These are phyloP conservation scores for Macrosoma leucophasiata DNA, from an alignment of 2,888 invertebrate species.

Conservation along the genomic window DNA sequence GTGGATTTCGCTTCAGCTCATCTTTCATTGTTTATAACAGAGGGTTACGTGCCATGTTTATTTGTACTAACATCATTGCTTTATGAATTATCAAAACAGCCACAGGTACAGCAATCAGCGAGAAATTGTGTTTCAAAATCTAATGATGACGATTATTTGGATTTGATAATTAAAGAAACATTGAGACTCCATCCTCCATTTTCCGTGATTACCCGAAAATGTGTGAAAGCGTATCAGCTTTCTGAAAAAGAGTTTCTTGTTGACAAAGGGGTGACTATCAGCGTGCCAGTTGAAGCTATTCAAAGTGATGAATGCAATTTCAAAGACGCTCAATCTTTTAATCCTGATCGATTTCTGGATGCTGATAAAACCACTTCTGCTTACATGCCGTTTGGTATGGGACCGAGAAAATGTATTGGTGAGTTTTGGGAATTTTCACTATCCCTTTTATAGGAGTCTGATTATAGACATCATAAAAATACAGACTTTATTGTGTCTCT, in stretches of 20 bases:
- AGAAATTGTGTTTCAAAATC: constrained; percentile 36
- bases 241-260: constrained; percentile 47
- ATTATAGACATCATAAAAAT: too few relatives aligned
- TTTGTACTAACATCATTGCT: constrained; percentile 49
- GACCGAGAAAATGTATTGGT: constrained; percentile 66
- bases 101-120: constrained; percentile 44
- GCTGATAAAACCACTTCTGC: constrained; percentile 35
- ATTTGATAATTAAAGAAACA: constrained; percentile 54
- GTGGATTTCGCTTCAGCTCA: constrained; percentile 47
- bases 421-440: constrained; percentile 32
- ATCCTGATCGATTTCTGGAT: constrained; percentile 55
- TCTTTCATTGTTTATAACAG: constrained; percentile 49
- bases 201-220: constrained; percentile 53
- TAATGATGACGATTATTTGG: constrained; percentile 42
- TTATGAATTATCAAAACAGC: constrained; percentile 50
- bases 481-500: too few relatives aligned
- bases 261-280: constrained; percentile 54
- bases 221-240: constrained; percentile 52
- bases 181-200: constrained; percentile 60
- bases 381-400: constrained; percentile 61
- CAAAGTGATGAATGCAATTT: constrained; percentile 53
- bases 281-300: constrained; percentile 53
- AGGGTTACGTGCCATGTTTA: constrained; percentile 58
- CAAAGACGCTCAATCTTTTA: constrained; percentile 44
- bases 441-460: too few relatives aligned